A percentile compares a stretch with the other conserved stretches of the same genome.
phyloP scores from a whole-genome alignment of 2,797 vertebrate genomes.

The Falco novaeseelandiae region DNA sequence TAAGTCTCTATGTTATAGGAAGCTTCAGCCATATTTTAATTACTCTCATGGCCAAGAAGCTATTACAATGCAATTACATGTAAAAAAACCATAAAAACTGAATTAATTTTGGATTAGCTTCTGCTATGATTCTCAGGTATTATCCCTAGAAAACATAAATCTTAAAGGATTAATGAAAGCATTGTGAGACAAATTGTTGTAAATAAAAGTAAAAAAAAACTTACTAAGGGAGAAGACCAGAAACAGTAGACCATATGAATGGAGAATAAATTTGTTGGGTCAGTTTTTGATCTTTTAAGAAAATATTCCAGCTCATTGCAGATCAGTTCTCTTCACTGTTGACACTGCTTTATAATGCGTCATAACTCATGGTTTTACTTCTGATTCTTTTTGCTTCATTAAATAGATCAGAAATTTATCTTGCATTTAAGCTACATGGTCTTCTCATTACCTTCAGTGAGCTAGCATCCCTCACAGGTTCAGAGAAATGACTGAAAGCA shows the following conservation, averaged over 20 bases:
- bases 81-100: constrained; percentile 33
- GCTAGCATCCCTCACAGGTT: background rate
- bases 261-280: background rate
- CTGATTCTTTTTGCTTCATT: background rate
- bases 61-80: constrained; percentile 31
- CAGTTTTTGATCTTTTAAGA: background rate
- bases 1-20: background rate
- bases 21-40: constrained; percentile 10
- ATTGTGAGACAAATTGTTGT: constrained; percentile 21
- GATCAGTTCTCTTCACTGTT: background rate
- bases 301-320: background rate
- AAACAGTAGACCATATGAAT: background rate
- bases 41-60: background rate
- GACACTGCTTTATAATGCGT: background rate
- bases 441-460: background rate
- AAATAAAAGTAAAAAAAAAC: background rate
- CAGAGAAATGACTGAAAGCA: background rate
- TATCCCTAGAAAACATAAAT: constrained; percentile 51
- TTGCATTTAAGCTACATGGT: background rate
- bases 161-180: constrained; percentile 30
- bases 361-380: background rate
- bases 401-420: background rate
- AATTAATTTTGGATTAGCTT: constrained; percentile 44
- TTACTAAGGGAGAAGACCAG: background rate
- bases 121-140: constrained; percentile 7